Base-by-base conservation (phyloP, 30 jellyfish, hydroid and myxozoan species). In the Cassiopea andromeda region DNA sequence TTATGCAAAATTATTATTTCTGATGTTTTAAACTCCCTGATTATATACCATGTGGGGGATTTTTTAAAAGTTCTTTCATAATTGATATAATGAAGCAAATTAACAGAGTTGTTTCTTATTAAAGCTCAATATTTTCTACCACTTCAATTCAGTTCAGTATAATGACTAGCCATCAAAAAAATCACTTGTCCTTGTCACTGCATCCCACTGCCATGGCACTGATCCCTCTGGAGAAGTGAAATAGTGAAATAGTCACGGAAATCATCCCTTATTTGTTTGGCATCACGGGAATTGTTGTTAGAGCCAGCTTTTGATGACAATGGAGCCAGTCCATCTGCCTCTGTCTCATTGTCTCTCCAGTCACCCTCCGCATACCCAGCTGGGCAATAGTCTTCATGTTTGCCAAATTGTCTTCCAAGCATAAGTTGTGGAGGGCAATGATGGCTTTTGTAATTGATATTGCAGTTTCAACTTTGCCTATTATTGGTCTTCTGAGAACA, bases 191-290 rank as follows among this genome's bases (percentile, higher is more conserved):
- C 79, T 70, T n/a, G 18, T 19, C 54, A 70, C 79, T 18, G 57
- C 58, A 18, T 17, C 79, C 58, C 19, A 58, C 82, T 92, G 98
- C 97, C 97, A 92, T 79, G 97, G 81, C 76, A 87, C 86, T 46
- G 89, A 78, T 44, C 96, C 94, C 47, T 61, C 91, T 71, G 78
- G 75, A 12, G 97, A 79, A 81, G 18, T 50, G 50, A 93, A 93
- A 70, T 87, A 81, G 18, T 50, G 50, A 93, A 93, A 70, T 87
- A 89, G 86, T 93, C 94, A 54, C 92, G 58, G 84, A 88, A 93
- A 83, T 66, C 90, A 70, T 93, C 96, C 61, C 94, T 60, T 27
- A 92, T 97, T 45, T 68, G 79, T 87, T 81, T 88, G 60, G 98
- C 98, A 81, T 80, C 92, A 44, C 81, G 58, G 80, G 90, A 67